A percentile compares a stretch with the other conserved stretches of the same genome.
Conservation (phyloP, 2,888 invertebrate species). For the Stenodema calcarata region DNA sequence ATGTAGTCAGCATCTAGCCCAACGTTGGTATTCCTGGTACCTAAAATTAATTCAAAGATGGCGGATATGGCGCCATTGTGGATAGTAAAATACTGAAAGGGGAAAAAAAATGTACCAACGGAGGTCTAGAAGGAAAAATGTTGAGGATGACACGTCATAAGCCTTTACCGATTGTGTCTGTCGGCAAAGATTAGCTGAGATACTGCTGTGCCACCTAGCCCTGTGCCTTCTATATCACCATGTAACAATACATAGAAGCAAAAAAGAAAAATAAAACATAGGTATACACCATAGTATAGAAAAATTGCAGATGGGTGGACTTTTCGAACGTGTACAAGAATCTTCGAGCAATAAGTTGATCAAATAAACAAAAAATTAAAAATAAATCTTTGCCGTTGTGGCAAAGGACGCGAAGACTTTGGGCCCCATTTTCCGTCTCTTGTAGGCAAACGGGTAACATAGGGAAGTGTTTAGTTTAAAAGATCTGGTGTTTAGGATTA, state of each 20-base stretch:
- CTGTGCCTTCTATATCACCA: conserved; percentile 58
- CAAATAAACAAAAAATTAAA: conserved; percentile 13
- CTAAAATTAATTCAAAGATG: neutral
- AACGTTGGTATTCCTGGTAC: neutral
- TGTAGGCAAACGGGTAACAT: neutral
- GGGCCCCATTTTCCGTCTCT: neutral
- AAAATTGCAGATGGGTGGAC: neutral
- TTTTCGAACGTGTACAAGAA: neutral
- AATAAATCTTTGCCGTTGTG: neutral
- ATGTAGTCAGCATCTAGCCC: conserved; percentile 22
- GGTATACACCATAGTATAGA: conserved; percentile 44
- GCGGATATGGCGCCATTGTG: neutral
- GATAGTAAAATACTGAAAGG: neutral
- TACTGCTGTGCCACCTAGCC: conserved; percentile 51
- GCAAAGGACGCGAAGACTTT: neutral
- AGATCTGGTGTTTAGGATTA: neutral
- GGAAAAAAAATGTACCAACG: conserved; percentile 30
- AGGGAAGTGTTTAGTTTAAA: conserved; percentile 17
- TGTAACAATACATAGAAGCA: conserved; percentile 60
- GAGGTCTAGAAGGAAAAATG: conserved; percentile 44
- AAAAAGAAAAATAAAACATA: conserved; percentile 57
- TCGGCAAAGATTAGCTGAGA: conserved; percentile 52
- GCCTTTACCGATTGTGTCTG: conserved; percentile 54
- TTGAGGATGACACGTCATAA: conserved; percentile 45
- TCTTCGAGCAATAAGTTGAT: neutral